These are phyloP conservation scores for Microtus agrestis DNA, from an alignment of 2,797 vertebrate species.

Conservation along the genomic window DNA sequence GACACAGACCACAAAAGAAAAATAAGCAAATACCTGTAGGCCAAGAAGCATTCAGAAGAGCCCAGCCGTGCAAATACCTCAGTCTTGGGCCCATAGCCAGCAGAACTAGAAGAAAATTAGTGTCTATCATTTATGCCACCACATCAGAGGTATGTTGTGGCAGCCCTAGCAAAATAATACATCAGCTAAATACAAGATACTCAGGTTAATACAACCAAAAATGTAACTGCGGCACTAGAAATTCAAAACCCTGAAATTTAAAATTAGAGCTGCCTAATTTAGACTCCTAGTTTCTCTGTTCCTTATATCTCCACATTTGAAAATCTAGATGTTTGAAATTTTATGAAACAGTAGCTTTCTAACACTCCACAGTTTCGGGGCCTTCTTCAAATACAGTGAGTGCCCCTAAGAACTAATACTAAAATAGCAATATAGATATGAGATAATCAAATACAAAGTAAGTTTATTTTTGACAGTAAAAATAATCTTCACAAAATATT, in stretches of 20 bases:
- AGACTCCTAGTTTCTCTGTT: neutral
- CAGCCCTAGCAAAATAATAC: neutral
- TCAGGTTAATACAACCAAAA: neutral
- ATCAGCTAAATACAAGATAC: neutral
- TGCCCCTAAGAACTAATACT: constrained; percentile 23
- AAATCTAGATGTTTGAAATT: constrained; percentile 29
- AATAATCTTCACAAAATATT: neutral
- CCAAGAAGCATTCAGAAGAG: neutral
- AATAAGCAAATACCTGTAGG: neutral
- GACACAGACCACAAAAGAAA: neutral
- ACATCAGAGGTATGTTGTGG: neutral
- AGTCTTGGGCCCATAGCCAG: neutral
- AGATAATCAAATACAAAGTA: neutral
- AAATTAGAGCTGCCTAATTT: neutral
- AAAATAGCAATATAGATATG: neutral
- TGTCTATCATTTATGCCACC: neutral
- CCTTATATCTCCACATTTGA: neutral
- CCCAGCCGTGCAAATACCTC: neutral
- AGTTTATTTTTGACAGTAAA: neutral
- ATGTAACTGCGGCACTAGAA: neutral
- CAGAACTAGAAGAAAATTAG: neutral
- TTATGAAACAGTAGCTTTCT: constrained; percentile 13
- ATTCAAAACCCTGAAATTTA: neutral
- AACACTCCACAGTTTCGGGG: neutral
- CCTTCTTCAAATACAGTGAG: neutral